Conservation (phyloP, 2,113 vertebrate species). For the Zeus faber region DNA sequence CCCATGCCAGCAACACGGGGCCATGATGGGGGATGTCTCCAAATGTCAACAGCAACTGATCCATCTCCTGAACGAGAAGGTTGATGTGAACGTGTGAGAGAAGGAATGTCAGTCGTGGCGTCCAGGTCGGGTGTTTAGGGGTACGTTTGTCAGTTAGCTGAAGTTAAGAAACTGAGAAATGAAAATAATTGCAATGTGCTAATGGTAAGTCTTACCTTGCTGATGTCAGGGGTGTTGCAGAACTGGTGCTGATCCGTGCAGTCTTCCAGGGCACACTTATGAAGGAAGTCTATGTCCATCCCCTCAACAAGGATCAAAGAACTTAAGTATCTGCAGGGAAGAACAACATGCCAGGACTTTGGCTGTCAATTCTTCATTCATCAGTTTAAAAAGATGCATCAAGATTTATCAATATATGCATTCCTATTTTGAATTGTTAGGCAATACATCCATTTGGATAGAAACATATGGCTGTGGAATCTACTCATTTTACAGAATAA, state of each 20-base stretch:
- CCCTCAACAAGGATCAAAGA: constrained; percentile 94
- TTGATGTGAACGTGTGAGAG: no score
- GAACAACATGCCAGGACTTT: no score
- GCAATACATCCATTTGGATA: background rate
- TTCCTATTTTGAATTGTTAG: background rate
- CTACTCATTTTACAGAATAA: no score
- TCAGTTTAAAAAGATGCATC: background rate
- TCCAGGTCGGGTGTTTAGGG: no score
- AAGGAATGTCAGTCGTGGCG: no score
- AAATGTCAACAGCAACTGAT: constrained; percentile 85
- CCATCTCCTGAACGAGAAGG: constrained; percentile 82
- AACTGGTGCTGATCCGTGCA: constrained; percentile 89
- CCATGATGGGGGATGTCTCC: constrained; percentile 91
- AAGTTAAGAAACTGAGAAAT: no score
- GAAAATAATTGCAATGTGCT: no score
- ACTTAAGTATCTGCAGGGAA: constrained; percentile 84
- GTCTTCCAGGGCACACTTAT: constrained; percentile 91
- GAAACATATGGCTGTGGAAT: no score
- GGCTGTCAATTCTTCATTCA: no score
- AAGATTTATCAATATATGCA: background rate
- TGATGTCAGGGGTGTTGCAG: constrained; percentile 72
- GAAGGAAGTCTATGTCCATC: constrained; percentile 95
- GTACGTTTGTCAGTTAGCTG: no score
- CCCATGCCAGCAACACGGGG: constrained; percentile 91
- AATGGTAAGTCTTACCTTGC: constrained; percentile 76